Percentiles rank a stretch among this genome's conserved stretches.
Conservation (phyloP, 2,797 vertebrate genomes). For the Allobates femoralis region DNA sequence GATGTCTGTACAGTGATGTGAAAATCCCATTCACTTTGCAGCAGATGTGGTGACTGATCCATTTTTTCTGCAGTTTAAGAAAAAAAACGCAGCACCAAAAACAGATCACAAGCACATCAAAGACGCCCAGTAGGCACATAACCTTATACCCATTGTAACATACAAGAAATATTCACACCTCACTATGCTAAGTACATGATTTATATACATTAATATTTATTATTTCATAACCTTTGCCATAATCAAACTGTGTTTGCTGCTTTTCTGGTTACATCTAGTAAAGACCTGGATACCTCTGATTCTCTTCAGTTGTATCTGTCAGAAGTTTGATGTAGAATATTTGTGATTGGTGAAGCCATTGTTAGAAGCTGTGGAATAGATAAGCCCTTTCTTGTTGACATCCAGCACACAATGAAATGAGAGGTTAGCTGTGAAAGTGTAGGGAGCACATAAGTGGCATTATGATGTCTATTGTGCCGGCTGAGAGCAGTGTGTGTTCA, state of each 20-base stretch:
- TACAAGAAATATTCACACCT: background rate
- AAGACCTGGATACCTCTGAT: background rate
- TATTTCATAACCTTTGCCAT: background rate
- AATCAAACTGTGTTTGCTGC: background rate
- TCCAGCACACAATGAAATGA: conserved; percentile 33
- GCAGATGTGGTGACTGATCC: too few species aligned
- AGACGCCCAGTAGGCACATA: too few species aligned
- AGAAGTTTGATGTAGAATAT: conserved; percentile 24
- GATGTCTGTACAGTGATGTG: too few species aligned
- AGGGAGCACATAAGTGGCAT: conserved; percentile 46
- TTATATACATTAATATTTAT: background rate
- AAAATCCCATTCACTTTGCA: too few species aligned
- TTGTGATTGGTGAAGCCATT: conserved; percentile 54
- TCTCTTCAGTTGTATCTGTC: conserved; percentile 13
- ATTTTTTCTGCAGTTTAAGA: too few species aligned
- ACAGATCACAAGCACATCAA: too few species aligned
- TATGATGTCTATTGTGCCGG: conserved; percentile 25
- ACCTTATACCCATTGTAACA: too few species aligned
- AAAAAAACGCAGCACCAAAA: too few species aligned
- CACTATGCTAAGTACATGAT: background rate
- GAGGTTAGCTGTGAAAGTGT: conserved; percentile 50
- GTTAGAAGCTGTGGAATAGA: conserved; percentile 48
- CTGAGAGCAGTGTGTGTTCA: conserved; percentile 39
- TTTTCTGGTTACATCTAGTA: conserved; percentile 17
- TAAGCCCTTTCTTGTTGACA: conserved; percentile 51